Percentiles rank a stretch among this genome's conserved stretches.
Conservation (phyloP, 2,888 invertebrate genomes). For the Corbicula japonica region DNA sequence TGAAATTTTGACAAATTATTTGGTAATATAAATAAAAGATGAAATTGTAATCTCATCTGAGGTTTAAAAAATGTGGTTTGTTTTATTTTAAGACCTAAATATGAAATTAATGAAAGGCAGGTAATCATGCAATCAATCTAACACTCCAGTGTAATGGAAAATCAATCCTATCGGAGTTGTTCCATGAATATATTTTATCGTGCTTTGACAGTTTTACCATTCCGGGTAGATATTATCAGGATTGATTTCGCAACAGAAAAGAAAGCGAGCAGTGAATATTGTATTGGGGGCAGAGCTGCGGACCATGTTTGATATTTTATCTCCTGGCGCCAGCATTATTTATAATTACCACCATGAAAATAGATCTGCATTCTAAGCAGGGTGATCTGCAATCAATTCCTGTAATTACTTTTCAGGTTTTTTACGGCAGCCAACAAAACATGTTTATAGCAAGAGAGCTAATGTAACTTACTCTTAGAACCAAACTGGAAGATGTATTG, state of each 20-base stretch:
- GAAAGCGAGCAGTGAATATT: conserved; percentile 10
- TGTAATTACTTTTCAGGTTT: conserved; percentile 39
- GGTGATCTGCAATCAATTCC: conserved; percentile 31
- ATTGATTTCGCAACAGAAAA: conserved; percentile 44
- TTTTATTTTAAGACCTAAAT: no score
- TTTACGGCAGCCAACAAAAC: conserved; percentile 14
- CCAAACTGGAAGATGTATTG: conserved; percentile 16
- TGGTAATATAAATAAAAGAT: conserved; percentile 37
- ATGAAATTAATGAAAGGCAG: conserved; percentile 46
- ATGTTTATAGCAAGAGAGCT: neutral
- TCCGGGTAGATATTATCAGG: conserved; percentile 43
- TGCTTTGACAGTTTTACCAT: conserved; percentile 40
- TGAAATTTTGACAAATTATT: conserved; percentile 3
- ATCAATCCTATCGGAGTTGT: conserved; percentile 53
- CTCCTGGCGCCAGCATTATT: conserved; percentile 36
- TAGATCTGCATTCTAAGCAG: conserved; percentile 33
- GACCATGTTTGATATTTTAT: conserved; percentile 28
- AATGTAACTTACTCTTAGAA: neutral
- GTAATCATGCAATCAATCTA: conserved; percentile 43
- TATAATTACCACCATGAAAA: conserved; percentile 27
- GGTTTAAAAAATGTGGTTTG: no score
- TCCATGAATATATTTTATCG: conserved; percentile 45
- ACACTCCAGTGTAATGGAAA: conserved; percentile 53
- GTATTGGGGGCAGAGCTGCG: conserved; percentile 19
- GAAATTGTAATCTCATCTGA: conserved; percentile 18